Percentiles rank a stretch among this genome's conserved stretches.
Evolutionary conservation across 2,888 invertebrate species (phyloP).

Genomic region (Drosophila nigritarsus): DNA sequence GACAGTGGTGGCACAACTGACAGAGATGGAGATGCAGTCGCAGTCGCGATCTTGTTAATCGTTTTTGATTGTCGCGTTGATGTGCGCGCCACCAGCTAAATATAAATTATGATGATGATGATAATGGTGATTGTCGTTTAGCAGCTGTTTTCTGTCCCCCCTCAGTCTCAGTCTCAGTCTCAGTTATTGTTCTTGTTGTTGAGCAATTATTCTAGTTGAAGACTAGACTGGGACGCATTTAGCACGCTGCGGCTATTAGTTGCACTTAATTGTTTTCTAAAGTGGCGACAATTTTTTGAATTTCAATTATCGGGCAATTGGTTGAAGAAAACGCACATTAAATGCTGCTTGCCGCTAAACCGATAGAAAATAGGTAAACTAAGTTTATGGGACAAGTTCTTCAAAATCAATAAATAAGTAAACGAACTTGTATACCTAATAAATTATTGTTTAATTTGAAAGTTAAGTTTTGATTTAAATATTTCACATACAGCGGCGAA

Average conservation of each 20-base stretch:
- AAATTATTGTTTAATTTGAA: not conserved
- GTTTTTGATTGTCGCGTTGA: conserved; percentile 76
- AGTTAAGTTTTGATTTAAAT: not conserved
- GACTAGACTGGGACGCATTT: conserved; percentile 32
- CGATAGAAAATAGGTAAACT: not conserved
- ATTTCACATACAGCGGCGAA: not conserved
- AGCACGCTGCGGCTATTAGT: conserved; percentile 53
- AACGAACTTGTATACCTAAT: not conserved
- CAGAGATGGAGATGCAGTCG: conserved; percentile 22
- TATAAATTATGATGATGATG: conserved; percentile 39
- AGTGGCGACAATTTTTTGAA: conserved; percentile 1
- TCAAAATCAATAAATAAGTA: not conserved
- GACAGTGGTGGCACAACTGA: conserved; percentile 12
- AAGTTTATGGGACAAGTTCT: not conserved
- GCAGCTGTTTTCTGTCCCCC: conserved; percentile 32
- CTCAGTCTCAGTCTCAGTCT: conserved; percentile 18
- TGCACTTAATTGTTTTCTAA: conserved; percentile 41
- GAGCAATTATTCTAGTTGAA: conserved; percentile 58
- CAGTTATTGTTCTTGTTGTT: conserved; percentile 26
- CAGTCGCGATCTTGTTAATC: conserved; percentile 73
- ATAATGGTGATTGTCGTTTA: conserved; percentile 69
- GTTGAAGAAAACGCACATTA: not conserved
- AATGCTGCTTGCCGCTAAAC: not conserved
- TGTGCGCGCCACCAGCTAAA: conserved; percentile 63
- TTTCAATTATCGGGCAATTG: not conserved